Evolutionary conservation across 1,140 invertebrate species (phyloP).

Genomic region (Panagrolaimus sp.): DNA sequence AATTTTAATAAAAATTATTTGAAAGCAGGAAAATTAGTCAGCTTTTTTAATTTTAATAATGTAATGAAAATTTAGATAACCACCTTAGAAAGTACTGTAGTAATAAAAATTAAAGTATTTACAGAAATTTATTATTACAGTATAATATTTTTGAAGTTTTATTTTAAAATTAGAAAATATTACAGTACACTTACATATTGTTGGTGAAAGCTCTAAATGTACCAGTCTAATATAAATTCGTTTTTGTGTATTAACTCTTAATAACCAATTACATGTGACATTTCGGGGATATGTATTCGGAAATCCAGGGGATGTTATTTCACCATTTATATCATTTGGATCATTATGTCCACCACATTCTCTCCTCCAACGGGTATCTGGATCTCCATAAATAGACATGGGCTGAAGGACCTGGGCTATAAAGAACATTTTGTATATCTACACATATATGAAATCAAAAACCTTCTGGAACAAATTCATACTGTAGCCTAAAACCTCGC

Average conservation of each 20-base stretch:
- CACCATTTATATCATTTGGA: slow-evolving; percentile 16
- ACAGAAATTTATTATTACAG: no score
- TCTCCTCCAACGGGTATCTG: slow-evolving; percentile 21
- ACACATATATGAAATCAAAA: slow-evolving; percentile 7
- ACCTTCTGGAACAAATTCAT: slow-evolving; percentile 35
- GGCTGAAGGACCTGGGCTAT: slow-evolving; percentile 20
- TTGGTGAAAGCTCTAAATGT: slow-evolving; percentile 35
- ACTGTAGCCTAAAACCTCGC: slow-evolving; percentile 33
- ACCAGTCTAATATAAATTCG: slow-evolving; percentile 39
- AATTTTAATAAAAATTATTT: no score
- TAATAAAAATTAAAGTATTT: no score
- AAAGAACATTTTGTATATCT: no score
- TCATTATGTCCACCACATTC: slow-evolving; percentile 29
- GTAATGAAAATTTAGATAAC: no score
- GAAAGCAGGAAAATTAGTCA: no score
- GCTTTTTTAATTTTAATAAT: no score
- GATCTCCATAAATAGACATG: slow-evolving; percentile 18
- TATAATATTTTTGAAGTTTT: no score
- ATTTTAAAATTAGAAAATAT: no score
- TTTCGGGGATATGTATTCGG: slow-evolving; percentile 41
- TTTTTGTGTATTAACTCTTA: slow-evolving; percentile 28
- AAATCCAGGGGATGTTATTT: slow-evolving; percentile 22
- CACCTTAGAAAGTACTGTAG: no score
- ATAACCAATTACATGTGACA: slow-evolving; percentile 36
- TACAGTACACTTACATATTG: slow-evolving; percentile 28